A percentile compares a stretch with the other conserved stretches of the same genome.
Evolutionary conservation across 2,797 vertebrate species (phyloP).

Genomic region (Merluccius polli): DNA sequence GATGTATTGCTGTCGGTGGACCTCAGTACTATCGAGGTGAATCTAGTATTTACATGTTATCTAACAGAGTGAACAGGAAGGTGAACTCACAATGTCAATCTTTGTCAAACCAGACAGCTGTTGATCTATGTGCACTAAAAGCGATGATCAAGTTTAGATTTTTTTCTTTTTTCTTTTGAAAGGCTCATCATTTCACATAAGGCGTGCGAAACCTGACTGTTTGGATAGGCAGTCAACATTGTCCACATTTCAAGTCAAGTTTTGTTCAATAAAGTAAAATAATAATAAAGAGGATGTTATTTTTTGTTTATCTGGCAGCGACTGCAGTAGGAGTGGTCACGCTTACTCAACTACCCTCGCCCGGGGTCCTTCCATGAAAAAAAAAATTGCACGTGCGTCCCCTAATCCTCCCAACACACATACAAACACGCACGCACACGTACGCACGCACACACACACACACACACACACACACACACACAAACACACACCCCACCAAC

Average conservation of each 20-base stretch:
- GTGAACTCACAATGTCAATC: not conserved
- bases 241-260: slow-evolving; percentile 61
- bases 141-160: slow-evolving; percentile 49
- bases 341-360: slow-evolving; percentile 4
- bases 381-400: slow-evolving; percentile 26
- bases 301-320: slow-evolving; percentile 48
- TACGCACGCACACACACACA: not conserved
- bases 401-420: slow-evolving; percentile 3
- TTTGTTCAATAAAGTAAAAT: slow-evolving; percentile 51
- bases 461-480: not conserved
- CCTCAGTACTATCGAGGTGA: not conserved
- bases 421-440: not conserved
- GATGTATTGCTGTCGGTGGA: not conserved
- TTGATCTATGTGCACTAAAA: slow-evolving; percentile 53
- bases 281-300: not conserved
- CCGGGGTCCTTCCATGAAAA: slow-evolving; percentile 27
- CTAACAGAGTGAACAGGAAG: not conserved
- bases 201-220: slow-evolving; percentile 55
- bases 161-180: slow-evolving; percentile 22
- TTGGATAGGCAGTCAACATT: slow-evolving; percentile 27
- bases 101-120: not conserved
- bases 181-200: slow-evolving; percentile 63
- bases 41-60: not conserved
- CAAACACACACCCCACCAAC: not conserved
- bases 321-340: slow-evolving; percentile 56